Percentiles rank a stretch among this genome's conserved stretches.
Conservation (phyloP, 2,113 vertebrate species). For the Larimichthys crocea region DNA sequence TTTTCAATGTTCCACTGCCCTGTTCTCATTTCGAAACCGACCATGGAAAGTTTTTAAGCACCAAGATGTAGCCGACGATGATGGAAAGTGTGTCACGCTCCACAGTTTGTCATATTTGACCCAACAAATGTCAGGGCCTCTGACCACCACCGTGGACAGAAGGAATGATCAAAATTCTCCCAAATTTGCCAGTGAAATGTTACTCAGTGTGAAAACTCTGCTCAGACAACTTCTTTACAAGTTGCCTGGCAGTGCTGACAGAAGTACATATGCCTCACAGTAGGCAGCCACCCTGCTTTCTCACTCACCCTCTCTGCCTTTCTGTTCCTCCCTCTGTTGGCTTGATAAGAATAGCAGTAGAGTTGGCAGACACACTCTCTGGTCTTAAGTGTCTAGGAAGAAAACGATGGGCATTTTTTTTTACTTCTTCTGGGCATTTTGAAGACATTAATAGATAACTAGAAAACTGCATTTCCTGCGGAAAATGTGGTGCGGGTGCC, state of each 20-base stretch:
- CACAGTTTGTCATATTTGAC: not conserved
- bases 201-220: constrained; percentile 36
- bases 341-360: constrained; percentile 15
- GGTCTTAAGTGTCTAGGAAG: not conserved
- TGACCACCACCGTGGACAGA: constrained; percentile 11
- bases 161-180: constrained; percentile 3
- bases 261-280: constrained; percentile 58
- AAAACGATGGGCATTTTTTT: not conserved
- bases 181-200: constrained; percentile 33
- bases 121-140: not conserved
- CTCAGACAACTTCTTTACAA: constrained; percentile 44
- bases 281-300: constrained; percentile 17
- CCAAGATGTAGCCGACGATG: not conserved
- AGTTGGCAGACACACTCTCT: constrained; percentile 10
- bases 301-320: not conserved
- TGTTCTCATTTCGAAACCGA: not conserved
- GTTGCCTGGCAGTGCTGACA: constrained; percentile 38
- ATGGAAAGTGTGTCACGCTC: not conserved
- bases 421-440: not conserved
- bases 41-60: not conserved
- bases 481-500: no score
- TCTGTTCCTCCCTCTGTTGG: not conserved
- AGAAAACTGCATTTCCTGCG: no score
- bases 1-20: not conserved
- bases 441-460: not conserved